phyloP scores from a whole-genome alignment of 1,140 invertebrate genomes.

The Drosophila saltans region DNA sequence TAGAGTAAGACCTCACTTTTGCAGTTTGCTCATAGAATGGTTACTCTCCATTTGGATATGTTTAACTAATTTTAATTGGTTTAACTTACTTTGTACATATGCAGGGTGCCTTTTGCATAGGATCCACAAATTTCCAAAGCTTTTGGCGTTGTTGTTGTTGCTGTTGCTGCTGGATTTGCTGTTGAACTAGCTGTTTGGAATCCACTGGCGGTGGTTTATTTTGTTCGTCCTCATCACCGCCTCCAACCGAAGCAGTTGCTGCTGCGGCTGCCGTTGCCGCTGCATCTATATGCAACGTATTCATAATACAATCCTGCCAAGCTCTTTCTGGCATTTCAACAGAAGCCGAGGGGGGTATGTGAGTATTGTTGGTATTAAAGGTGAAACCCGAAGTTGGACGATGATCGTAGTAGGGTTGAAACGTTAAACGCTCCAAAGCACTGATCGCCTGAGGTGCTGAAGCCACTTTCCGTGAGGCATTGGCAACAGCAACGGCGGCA shows the following conservation, averaged over 20 bases:
- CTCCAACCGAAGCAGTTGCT: constrained; percentile 18
- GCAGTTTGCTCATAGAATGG: constrained; percentile 9
- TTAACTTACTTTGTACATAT: constrained; percentile 89
- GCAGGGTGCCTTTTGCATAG: constrained; percentile 91
- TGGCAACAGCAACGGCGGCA: constrained; percentile 25
- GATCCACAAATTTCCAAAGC: constrained; percentile 93
- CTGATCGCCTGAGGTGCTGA: constrained; percentile 59
- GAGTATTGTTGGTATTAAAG: constrained; percentile 81
- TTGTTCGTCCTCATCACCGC: constrained; percentile 49
- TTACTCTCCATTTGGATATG: not conserved
- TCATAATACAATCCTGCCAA: constrained; percentile 90
- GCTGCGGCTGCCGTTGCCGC: constrained; percentile 36
- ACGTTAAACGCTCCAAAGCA: constrained; percentile 69
- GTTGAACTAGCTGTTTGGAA: constrained; percentile 65
- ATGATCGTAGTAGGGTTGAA: constrained; percentile 79
- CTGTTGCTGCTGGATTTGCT: constrained; percentile 69
- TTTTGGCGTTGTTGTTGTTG: constrained; percentile 63
- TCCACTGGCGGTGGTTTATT: constrained; percentile 51
- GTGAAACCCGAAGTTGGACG: constrained; percentile 80
- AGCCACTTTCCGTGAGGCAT: constrained; percentile 46
- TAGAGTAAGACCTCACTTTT: not conserved
- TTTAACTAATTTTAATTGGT: not conserved
- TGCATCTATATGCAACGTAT: constrained; percentile 68
- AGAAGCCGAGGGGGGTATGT: constrained; percentile 84
- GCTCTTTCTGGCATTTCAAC: constrained; percentile 89